Percentiles rank a stretch among this genome's conserved stretches.
phyloP scores from a whole-genome alignment of 2,888 invertebrate genomes.

The Poecilobothrus nobilitatus region DNA sequence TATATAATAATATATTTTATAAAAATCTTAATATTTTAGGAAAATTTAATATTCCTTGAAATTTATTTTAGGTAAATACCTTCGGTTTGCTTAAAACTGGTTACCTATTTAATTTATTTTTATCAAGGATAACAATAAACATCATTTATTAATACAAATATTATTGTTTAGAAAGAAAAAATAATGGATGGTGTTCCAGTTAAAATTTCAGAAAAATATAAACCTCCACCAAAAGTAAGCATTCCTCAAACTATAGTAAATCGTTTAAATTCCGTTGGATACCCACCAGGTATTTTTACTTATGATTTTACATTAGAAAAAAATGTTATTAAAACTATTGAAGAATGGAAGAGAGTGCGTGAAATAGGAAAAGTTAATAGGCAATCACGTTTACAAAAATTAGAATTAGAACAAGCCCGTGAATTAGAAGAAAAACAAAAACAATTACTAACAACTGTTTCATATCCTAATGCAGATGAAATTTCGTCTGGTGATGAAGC shows the following conservation, averaged over 20 bases:
- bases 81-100: too few species aligned
- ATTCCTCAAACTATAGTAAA: slow-evolving; percentile 51
- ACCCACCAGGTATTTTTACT: slow-evolving; percentile 45
- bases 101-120: too few species aligned
- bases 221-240: slow-evolving; percentile 64
- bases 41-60: neutral
- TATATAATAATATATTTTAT: neutral
- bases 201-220: slow-evolving; percentile 80
- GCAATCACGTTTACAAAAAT: slow-evolving; percentile 51
- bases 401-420: slow-evolving; percentile 51
- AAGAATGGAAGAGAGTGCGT: slow-evolving; percentile 60
- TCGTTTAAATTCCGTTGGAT: slow-evolving; percentile 46
- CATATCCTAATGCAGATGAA: slow-evolving; percentile 55
- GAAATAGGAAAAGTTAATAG: slow-evolving; percentile 54
- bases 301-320: slow-evolving; percentile 69
- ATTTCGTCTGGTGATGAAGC: slow-evolving; percentile 49
- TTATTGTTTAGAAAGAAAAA: neutral
- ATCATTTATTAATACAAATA: too few species aligned
- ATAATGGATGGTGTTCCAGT: slow-evolving; percentile 77
- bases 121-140: too few species aligned
- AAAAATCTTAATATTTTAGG: neutral
- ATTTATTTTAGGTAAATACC: neutral
- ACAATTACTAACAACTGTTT: slow-evolving; percentile 52
- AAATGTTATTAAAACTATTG: slow-evolving; percentile 61
- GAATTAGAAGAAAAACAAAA: slow-evolving; percentile 49